A percentile compares a stretch with the other conserved stretches of the same genome.
phyloP scores from a whole-genome alignment of 2,888 invertebrate species.

The Eupeodes luniger region DNA sequence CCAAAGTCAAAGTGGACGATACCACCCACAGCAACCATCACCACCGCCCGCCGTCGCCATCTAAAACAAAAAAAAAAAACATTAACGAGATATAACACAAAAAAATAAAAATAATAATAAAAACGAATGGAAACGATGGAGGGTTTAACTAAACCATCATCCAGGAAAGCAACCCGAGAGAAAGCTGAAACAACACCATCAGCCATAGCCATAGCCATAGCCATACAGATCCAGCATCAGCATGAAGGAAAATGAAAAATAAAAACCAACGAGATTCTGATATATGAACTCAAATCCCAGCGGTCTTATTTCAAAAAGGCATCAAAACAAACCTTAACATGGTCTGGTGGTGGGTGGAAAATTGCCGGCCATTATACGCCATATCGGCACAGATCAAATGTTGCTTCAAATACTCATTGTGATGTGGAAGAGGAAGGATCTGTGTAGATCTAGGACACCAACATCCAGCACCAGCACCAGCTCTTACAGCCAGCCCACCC shows the following conservation, averaged over 20 bases:
- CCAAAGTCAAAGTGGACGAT: constrained; percentile 41
- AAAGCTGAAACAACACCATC: constrained; percentile 21
- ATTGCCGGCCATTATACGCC: constrained; percentile 73
- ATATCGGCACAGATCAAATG: constrained; percentile 74
- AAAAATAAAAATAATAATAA: constrained; percentile 73
- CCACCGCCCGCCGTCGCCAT: neutral
- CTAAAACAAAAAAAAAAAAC: constrained; percentile 40
- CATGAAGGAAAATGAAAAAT: constrained; percentile 39
- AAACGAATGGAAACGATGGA: constrained; percentile 67
- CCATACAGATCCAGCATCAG: too few species aligned
- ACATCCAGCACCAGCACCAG: neutral
- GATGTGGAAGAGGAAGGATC: constrained; percentile 5
- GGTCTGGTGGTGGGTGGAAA: constrained; percentile 55
- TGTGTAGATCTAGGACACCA: constrained; percentile 20
- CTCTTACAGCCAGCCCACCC: neutral
- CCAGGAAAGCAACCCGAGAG: constrained; percentile 1
- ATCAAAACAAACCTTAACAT: constrained; percentile 74
- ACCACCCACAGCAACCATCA: too few species aligned
- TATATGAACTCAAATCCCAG: constrained; percentile 77
- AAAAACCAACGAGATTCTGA: constrained; percentile 68
- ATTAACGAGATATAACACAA: neutral
- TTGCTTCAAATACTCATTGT: constrained; percentile 56
- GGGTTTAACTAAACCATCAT: constrained; percentile 59
- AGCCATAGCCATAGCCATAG: neutral
- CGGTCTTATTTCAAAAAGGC: constrained; percentile 78